Evolutionary conservation across 2,888 invertebrate genomes (phyloP).

Genomic region (Chloromyia formosa): DNA sequence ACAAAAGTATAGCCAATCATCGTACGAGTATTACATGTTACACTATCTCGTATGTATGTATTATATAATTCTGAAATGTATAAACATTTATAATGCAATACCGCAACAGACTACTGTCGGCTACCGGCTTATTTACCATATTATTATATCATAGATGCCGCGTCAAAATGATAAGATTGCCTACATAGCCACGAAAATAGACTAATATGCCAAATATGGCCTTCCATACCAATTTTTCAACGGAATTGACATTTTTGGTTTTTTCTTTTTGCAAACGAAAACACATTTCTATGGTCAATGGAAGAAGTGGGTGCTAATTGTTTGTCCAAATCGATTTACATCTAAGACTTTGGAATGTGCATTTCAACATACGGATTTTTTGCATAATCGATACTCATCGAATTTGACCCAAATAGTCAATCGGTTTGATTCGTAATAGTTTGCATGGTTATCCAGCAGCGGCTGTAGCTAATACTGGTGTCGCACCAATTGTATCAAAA

Average conservation of each 20-base stretch:
- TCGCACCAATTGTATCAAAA: background rate
- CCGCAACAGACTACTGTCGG: conserved; percentile 4
- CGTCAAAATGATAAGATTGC: too few species aligned
- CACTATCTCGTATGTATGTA: background rate
- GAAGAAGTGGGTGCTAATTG: background rate
- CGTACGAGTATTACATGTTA: too few species aligned
- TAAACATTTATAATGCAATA: conserved; percentile 12
- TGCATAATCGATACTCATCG: conserved; percentile 31
- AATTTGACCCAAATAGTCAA: conserved; percentile 11
- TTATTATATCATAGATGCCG: conserved; percentile 7
- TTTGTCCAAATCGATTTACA: background rate
- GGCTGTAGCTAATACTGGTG: background rate
- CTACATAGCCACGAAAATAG: too few species aligned
- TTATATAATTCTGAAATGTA: conserved; percentile 25
- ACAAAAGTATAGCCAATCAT: too few species aligned
- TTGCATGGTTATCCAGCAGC: background rate
- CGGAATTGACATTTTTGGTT: background rate
- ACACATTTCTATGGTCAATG: background rate
- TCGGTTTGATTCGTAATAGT: background rate
- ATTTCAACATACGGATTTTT: conserved; percentile 13
- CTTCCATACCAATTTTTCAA: too few species aligned
- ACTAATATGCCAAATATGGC: too few species aligned
- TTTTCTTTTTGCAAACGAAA: background rate
- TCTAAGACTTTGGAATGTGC: background rate
- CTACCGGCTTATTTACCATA: conserved; percentile 31